phyloP scores from a whole-genome alignment of 2,113 vertebrate species.

The Lagopus leucura region DNA sequence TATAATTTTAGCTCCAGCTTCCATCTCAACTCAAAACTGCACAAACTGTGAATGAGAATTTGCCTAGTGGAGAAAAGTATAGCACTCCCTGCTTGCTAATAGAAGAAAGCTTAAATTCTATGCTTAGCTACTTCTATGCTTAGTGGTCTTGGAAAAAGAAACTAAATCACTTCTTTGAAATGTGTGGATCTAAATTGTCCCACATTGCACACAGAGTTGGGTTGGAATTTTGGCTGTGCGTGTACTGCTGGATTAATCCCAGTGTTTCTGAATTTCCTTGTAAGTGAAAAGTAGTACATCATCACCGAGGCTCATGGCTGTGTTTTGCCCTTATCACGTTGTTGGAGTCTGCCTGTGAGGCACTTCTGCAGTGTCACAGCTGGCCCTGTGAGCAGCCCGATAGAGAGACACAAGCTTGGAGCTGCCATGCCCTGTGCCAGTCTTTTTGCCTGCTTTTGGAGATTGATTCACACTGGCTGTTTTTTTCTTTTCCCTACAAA shows the following conservation, averaged over 20 bases:
- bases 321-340: rapidly evolving
- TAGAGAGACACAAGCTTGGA: neutral
- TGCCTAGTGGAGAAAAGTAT: neutral
- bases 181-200: neutral
- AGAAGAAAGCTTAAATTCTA: neutral
- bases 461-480: neutral
- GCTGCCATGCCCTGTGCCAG: neutral
- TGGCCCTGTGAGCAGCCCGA: neutral
- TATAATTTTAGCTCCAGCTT: slow-evolving; percentile 3
- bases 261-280: neutral
- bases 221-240: neutral
- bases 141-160: neutral
- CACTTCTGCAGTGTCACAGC: neutral
- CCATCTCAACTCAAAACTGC: neutral
- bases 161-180: neutral
- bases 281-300: neutral
- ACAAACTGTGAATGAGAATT: neutral
- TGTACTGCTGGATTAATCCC: neutral
- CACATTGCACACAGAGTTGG: neutral
- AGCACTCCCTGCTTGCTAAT: neutral
- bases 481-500: neutral
- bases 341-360: neutral
- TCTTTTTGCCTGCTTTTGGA: neutral
- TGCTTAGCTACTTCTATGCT: neutral
- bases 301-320: neutral